Percentiles rank a stretch among this genome's conserved stretches.
Conservation (phyloP, 2,888 invertebrate species). For the Rotaria magnacalcarata region DNA sequence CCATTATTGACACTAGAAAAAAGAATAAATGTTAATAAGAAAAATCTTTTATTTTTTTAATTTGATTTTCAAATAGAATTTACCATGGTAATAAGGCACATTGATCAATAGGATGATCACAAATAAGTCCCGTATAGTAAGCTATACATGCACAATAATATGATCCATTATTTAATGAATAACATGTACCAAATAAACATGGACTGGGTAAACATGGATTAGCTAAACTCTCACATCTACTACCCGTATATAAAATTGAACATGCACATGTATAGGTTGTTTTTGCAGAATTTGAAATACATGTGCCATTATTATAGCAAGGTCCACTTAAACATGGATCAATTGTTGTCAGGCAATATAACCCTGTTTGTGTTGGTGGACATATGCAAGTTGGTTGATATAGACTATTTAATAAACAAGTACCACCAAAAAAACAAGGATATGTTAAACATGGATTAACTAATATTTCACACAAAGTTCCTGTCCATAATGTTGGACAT, state of each 20-base stretch:
- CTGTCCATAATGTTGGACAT: constrained; percentile 14
- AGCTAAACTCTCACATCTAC: constrained; percentile 34
- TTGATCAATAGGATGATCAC: constrained; percentile 33
- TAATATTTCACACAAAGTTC: neutral
- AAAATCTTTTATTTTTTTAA: neutral
- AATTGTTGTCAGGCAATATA: neutral
- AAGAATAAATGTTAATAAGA: neutral
- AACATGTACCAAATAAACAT: constrained; percentile 28
- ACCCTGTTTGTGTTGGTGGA: neutral
- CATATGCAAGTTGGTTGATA: constrained; percentile 10
- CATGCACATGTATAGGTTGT: constrained; percentile 38
- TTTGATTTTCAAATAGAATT: neutral
- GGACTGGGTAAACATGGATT: constrained; percentile 40
- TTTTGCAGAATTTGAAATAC: neutral
- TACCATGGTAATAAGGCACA: neutral
- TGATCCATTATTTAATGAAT: neutral
- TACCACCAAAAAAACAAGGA: constrained; percentile 27
- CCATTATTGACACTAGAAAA: constrained; percentile 19
- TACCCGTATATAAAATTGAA: constrained; percentile 39
- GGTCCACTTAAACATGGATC: neutral
- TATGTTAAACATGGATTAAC: constrained; percentile 14
- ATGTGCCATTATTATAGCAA: constrained; percentile 11
- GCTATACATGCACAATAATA: neutral
- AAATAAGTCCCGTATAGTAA: constrained; percentile 5
- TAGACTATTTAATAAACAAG: constrained; percentile 6